Conservation (phyloP, 2,113 vertebrate genomes). For the Datnioides undecimradiatus region DNA sequence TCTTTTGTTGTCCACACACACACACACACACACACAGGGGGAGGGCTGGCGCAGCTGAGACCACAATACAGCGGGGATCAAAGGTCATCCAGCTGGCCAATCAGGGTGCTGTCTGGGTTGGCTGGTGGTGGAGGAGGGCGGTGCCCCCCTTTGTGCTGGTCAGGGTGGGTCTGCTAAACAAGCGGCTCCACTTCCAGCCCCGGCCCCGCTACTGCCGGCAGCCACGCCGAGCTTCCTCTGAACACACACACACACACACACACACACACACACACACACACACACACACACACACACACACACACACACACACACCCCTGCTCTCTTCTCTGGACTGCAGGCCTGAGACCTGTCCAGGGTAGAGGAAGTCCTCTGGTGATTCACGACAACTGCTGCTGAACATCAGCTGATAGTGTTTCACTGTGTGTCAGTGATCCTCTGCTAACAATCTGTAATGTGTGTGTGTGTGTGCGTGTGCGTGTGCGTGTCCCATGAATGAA, state of each 20-base stretch:
- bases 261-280: conserved; percentile 22
- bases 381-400: neutral
- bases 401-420: neutral
- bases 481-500: conserved; percentile 36
- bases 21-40: conserved; percentile 51
- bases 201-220: conserved; percentile 32
- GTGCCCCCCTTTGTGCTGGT: conserved; percentile 72
- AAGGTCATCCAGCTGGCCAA: conserved; percentile 80
- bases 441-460: conserved; percentile 7
- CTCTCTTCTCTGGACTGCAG: conserved; percentile 1
- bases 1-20: conserved; percentile 57
- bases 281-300: conserved; percentile 15
- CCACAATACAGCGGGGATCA: conserved; percentile 75
- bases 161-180: conserved; percentile 80
- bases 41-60: conserved; percentile 70
- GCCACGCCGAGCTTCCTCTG: conserved; percentile 44
- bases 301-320: conserved; percentile 14
- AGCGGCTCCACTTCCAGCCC: conserved; percentile 68
- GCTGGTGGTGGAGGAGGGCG: conserved; percentile 67
- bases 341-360: neutral
- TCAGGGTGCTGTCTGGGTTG: conserved; percentile 55
- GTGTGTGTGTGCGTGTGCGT: conserved; percentile 15
- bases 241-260: conserved; percentile 18
- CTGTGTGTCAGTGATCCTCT: too few relatives aligned
- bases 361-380: conserved; percentile 6